Conservation (phyloP, 2,113 vertebrate genomes). For the Clupea harengus region DNA sequence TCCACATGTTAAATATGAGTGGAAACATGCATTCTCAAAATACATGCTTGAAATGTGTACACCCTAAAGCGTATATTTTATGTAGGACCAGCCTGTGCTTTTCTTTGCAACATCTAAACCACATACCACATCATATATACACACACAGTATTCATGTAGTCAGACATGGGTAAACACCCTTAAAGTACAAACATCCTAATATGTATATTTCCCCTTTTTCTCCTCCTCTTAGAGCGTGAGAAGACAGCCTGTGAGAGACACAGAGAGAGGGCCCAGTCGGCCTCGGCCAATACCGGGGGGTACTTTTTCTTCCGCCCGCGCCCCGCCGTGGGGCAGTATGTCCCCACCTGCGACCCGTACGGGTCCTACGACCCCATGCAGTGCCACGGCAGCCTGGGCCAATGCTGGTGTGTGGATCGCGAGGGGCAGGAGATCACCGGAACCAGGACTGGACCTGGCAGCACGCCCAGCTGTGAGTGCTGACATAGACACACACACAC, state of each 20-base stretch:
- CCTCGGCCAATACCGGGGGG: slow-evolving; percentile 20
- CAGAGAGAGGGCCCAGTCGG: slow-evolving; percentile 60
- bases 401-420: slow-evolving; percentile 91
- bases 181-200: not conserved
- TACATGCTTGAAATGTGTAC: not conserved
- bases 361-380: slow-evolving; percentile 83
- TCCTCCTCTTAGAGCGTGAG: slow-evolving; percentile 64
- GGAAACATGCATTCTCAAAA: too few species aligned
- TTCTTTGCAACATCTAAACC: not conserved
- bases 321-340: slow-evolving; percentile 58
- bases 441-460: slow-evolving; percentile 72
- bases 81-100: not conserved
- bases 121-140: not conserved
- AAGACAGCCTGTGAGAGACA: slow-evolving; percentile 80
- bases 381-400: slow-evolving; percentile 78
- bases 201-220: not conserved
- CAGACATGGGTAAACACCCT: not conserved
- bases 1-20: too few species aligned
- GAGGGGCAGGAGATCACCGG: slow-evolving; percentile 83
- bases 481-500: not conserved
- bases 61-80: not conserved
- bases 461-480: slow-evolving; percentile 83
- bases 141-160: not conserved
- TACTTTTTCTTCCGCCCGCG: slow-evolving; percentile 51
- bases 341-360: slow-evolving; percentile 82